Base-by-base conservation (phyloP, 1,140 invertebrate species). In the Ylistrum balloti region DNA sequence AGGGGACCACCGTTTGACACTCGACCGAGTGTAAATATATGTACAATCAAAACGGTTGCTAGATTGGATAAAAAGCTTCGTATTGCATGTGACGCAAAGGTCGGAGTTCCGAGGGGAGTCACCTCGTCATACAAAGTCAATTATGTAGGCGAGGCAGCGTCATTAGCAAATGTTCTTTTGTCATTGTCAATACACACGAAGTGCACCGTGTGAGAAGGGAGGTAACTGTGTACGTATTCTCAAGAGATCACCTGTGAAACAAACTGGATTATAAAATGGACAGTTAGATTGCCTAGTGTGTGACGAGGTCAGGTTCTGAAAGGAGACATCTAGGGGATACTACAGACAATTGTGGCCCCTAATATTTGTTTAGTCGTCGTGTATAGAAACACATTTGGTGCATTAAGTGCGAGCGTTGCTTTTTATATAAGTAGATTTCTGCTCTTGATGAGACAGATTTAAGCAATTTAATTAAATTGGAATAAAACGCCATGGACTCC, bases 381-480 rank as follows among this genome's bases (percentile, higher is more conserved):
- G 56, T 74, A 28, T 5, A 28, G 56, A 28, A 74, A 28, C 22
- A 74, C 56, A 74, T n/a, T 74, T 28, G 28, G 56, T 74, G 56
- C 56, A 74, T 7, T 74, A 74, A 28, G 56, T 74, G 28, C 56
- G 56, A n/a, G 5, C 56, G 17, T 28, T 74, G 56, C 28, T n/a
- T 74, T 74, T 74, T 74, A 74, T 28, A 74, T 74, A 28, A 3
- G 56, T 74, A 74, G 56, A 28, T 74, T 74, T 74, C 7, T n/a
- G 41, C 17, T 74, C 22, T 74, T 74, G 56, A 74, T 74, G 56
- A 74, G 56, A 74, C 56, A 74, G 56, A 74, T 74, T 74, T 74
- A 74, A 74, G 56, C 56, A 74, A 74, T 74, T 74, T 74, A 74
- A 74, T 74, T 74, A 74, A 74, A 74, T 74, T 74, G 56, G 56